Percentiles rank a stretch among this genome's conserved stretches.
Conservation (phyloP, 2,797 vertebrate genomes). For the Furcifer pardalis region DNA sequence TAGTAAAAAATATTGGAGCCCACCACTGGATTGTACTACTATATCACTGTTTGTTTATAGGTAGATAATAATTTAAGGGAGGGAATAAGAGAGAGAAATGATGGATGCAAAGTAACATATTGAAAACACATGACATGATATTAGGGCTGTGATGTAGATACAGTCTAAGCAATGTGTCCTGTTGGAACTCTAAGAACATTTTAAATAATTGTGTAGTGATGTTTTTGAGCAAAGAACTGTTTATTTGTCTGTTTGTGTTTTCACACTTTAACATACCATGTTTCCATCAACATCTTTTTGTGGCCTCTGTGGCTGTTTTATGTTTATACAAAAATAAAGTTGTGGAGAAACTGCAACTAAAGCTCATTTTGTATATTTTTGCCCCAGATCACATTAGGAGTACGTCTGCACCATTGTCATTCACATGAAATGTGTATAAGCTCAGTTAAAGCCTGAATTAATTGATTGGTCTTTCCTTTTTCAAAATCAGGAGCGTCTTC, state of each 20-base stretch:
- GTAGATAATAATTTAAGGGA: too few relatives aligned
- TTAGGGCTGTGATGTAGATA: background rate
- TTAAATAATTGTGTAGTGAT: background rate
- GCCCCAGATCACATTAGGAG: background rate
- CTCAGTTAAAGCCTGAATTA: background rate
- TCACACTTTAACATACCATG: background rate
- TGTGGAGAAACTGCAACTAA: background rate
- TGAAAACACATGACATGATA: too few relatives aligned
- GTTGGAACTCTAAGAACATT: background rate
- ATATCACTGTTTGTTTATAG: background rate
- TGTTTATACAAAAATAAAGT: background rate
- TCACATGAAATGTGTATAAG: background rate
- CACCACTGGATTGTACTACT: too few relatives aligned
- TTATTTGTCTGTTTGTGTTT: background rate
- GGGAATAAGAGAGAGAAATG: background rate
- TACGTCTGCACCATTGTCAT: background rate
- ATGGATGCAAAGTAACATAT: background rate
- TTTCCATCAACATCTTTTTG: too few relatives aligned
- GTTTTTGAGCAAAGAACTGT: background rate
- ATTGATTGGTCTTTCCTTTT: background rate
- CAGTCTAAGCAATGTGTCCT: background rate
- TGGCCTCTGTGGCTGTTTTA: too few relatives aligned
- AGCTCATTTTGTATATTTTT: background rate
- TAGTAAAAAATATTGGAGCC: too few relatives aligned
- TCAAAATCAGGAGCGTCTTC: slow-evolving; percentile 85